Percentiles rank a stretch among this genome's conserved stretches.
Conservation (phyloP, 2,113 vertebrate genomes). For the Gobius niger region DNA sequence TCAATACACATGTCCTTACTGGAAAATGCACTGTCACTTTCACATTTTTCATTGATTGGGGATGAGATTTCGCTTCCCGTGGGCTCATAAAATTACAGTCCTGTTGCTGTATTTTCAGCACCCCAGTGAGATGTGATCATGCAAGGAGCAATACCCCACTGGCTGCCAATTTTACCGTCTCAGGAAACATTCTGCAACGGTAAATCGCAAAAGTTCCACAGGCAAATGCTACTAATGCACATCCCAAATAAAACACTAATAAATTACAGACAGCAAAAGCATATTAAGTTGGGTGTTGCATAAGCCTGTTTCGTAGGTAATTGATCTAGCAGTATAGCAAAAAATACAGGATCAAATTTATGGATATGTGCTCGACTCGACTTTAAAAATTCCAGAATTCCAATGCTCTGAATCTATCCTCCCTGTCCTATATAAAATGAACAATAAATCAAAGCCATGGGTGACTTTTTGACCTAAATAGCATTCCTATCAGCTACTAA, state of each 20-base stretch:
- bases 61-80: conserved; percentile 8
- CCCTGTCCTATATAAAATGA: conserved; percentile 40
- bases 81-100: conserved; percentile 27
- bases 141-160: conserved; percentile 10
- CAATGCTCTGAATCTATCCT: conserved; percentile 49
- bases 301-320: conserved; percentile 28
- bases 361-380: conserved; percentile 50
- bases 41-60: background rate
- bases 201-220: conserved; percentile 18
- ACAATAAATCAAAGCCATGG: conserved; percentile 65
- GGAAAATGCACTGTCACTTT: background rate
- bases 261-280: background rate
- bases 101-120: conserved; percentile 19
- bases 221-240: background rate
- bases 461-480: conserved; percentile 63
- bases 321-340: conserved; percentile 41
- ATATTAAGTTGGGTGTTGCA: background rate
- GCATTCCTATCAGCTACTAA: conserved; percentile 66
- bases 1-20: background rate
- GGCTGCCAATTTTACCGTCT: conserved; percentile 10
- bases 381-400: conserved; percentile 46
- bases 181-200: background rate
- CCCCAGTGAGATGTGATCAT: conserved; percentile 9
- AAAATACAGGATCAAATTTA: conserved; percentile 51
- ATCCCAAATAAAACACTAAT: too few relatives aligned